phyloP scores from a whole-genome alignment of 2,797 vertebrate genomes.

The Gymnocypris eckloni region DNA sequence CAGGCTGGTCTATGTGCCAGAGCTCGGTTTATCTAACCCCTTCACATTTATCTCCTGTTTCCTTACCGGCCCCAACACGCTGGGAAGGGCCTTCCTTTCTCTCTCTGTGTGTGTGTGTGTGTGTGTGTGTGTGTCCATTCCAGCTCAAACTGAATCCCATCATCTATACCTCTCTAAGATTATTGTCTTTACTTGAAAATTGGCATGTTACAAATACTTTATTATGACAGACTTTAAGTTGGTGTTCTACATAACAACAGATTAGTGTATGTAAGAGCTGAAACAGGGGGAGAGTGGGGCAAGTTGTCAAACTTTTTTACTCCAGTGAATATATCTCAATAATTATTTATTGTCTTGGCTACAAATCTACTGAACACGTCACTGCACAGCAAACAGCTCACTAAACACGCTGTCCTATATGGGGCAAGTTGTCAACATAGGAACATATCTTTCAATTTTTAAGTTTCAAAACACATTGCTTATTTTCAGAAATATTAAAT shows the following conservation, averaged over 20 bases:
- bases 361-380: constrained; percentile 11
- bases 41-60: constrained; percentile 72
- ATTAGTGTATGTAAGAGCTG: neutral
- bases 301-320: neutral
- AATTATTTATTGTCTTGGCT: neutral
- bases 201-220: neutral
- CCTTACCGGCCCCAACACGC: constrained; percentile 73
- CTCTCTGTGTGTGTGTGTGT: neutral
- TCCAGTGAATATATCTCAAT: neutral
- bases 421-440: neutral
- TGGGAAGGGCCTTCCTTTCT: constrained; percentile 81
- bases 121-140: constrained; percentile 3
- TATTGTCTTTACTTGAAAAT: neutral
- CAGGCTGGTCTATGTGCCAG: constrained; percentile 48
- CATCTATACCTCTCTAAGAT: neutral
- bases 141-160: neutral
- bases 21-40: constrained; percentile 73
- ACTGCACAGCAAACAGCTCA: neutral
- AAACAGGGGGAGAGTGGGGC: neutral
- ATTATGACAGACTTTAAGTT: neutral
- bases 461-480: neutral
- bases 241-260: neutral
- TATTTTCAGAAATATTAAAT: neutral
- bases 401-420: neutral
- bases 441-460: neutral